A percentile compares a stretch with the other conserved stretches of the same genome.
phyloP scores from a whole-genome alignment of 2,888 invertebrate species.

The Nasonovia ribisnigri region DNA sequence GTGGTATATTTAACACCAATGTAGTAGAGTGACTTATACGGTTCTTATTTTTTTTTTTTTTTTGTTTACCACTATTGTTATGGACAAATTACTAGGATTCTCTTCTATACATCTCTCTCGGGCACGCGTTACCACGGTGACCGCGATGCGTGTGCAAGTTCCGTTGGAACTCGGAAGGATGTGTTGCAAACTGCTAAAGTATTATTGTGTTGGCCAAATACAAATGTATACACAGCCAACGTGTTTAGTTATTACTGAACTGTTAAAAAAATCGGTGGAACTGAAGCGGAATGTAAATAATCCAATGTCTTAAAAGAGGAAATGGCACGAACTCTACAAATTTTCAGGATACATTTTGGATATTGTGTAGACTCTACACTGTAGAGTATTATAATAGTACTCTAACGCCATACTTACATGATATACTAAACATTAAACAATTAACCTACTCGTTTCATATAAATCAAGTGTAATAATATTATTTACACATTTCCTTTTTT shows the following conservation, averaged over 20 bases:
- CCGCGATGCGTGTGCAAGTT: background rate
- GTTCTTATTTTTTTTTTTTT: background rate
- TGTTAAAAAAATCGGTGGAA: background rate
- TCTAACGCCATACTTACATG: background rate
- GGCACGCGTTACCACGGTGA: background rate
- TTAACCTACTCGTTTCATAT: background rate
- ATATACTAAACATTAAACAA: background rate
- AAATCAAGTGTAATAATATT: background rate
- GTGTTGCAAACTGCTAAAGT: background rate
- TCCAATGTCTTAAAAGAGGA: background rate
- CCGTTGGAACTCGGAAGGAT: slow-evolving; percentile 12
- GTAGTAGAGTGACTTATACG: background rate
- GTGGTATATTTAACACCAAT: background rate
- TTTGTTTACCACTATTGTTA: background rate
- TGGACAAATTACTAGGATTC: background rate
- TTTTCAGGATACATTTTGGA: background rate
- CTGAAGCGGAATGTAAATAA: background rate
- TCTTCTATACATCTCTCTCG: background rate
- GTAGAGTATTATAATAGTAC: background rate
- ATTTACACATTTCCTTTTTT: background rate
- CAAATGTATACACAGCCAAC: background rate
- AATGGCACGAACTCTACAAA: background rate
- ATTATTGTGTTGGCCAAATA: background rate
- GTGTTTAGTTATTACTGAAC: background rate
- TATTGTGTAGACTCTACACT: too few relatives aligned